Evolutionary conservation across 1,140 invertebrate species (phyloP).

Genomic region (Orussus abietinus): DNA sequence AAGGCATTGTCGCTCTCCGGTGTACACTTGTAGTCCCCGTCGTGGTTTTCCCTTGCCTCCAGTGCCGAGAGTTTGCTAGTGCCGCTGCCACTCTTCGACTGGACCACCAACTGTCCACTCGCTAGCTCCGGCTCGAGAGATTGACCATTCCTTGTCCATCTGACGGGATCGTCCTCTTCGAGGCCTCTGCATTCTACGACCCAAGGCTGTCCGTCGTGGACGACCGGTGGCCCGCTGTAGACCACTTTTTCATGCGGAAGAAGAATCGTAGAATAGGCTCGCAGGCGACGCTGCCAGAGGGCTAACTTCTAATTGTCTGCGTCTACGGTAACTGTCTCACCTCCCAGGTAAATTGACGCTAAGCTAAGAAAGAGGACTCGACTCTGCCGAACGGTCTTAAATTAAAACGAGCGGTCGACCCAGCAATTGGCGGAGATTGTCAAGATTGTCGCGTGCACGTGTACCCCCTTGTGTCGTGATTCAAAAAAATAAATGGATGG

Average conservation of each 20-base stretch:
- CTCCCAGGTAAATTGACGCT: too few species aligned
- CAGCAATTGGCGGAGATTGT: too few species aligned
- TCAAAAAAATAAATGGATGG: too few species aligned
- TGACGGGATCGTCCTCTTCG: constrained; percentile 22
- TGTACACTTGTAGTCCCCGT: constrained; percentile 43
- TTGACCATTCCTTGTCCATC: constrained; percentile 44
- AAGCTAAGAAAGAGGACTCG: too few species aligned
- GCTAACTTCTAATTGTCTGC: too few species aligned
- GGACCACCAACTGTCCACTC: constrained; percentile 31
- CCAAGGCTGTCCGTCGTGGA: constrained; percentile 38
- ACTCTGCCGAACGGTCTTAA: too few species aligned
- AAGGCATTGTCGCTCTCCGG: constrained; percentile 23
- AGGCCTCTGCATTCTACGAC: constrained; percentile 36
- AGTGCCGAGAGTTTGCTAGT: constrained; percentile 27
- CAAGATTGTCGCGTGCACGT: too few species aligned
- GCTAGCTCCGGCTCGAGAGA: constrained; percentile 33
- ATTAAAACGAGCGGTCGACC: too few species aligned
- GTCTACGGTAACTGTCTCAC: too few species aligned
- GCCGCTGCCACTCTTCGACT: constrained; percentile 15
- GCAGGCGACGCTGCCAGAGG: too few species aligned
- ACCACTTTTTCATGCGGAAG: constrained; percentile 23
- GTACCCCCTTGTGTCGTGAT: too few species aligned
- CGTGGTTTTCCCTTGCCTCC: constrained; percentile 34
- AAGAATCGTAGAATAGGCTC: constrained; percentile 12
- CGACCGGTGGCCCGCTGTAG: constrained; percentile 25